phyloP scores from a whole-genome alignment of 2,113 vertebrate species.

The Danionella cerebrum region DNA sequence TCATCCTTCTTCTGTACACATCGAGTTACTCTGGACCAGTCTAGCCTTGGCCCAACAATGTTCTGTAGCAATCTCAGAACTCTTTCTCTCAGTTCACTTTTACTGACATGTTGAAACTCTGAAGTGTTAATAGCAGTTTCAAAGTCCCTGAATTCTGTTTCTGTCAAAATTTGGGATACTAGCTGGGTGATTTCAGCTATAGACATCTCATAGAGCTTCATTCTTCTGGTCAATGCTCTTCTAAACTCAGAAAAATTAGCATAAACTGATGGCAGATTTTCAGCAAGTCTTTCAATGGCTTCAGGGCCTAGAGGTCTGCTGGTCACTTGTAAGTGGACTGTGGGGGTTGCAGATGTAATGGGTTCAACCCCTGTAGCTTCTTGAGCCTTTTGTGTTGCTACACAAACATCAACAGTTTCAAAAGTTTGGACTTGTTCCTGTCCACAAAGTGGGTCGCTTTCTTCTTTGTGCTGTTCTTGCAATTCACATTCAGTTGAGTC shows the following conservation, averaged over 20 bases:
- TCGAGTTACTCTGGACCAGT: not conserved
- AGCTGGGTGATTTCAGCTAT: not conserved
- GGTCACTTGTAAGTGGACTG: not conserved
- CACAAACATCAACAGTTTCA: too few relatives aligned
- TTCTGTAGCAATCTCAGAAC: too few relatives aligned
- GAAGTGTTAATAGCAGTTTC: not conserved
- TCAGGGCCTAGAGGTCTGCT: not conserved
- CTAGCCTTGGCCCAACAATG: not conserved
- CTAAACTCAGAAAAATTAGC: constrained; percentile 12
- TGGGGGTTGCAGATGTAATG: too few relatives aligned
- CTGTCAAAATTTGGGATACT: not conserved
- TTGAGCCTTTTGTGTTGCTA: too few relatives aligned
- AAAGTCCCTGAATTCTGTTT: constrained; percentile 17
- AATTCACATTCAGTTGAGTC: too few relatives aligned
- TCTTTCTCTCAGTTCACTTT: too few relatives aligned
- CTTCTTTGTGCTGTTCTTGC: too few relatives aligned
- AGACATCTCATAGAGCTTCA: not conserved
- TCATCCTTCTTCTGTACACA: not conserved
- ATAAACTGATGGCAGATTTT: not conserved
- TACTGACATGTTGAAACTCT: not conserved
- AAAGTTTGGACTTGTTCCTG: too few relatives aligned
- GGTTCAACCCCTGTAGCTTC: too few relatives aligned
- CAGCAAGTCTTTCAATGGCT: not conserved
- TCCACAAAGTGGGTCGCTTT: too few relatives aligned
- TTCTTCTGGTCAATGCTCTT: constrained; percentile 1